Conservation (phyloP, 1,140 invertebrate genomes). For the Formica exsecta region DNA sequence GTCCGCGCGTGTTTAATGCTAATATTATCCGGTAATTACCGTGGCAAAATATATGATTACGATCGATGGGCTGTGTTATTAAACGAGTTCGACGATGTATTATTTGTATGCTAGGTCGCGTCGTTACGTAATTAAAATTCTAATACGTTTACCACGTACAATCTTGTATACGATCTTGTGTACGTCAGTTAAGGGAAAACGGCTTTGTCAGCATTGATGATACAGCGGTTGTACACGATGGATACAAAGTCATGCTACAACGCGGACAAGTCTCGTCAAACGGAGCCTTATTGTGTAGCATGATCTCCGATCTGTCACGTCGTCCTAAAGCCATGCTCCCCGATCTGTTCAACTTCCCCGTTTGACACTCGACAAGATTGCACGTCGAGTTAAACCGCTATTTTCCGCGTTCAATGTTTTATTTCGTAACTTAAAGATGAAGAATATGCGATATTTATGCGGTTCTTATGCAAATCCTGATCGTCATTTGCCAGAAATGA, state of each 20-base stretch:
- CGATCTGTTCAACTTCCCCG: slow-evolving; percentile 18
- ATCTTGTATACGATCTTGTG: slow-evolving; percentile 46
- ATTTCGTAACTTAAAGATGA: neutral
- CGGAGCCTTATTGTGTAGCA: slow-evolving; percentile 4
- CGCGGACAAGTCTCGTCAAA: slow-evolving; percentile 42
- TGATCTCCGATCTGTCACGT: slow-evolving; percentile 25
- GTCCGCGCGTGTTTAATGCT: slow-evolving; percentile 6
- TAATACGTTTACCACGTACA: slow-evolving; percentile 51
- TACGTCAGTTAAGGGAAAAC: slow-evolving; percentile 61
- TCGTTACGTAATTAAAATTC: slow-evolving; percentile 69
- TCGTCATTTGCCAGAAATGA: neutral
- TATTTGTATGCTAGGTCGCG: slow-evolving; percentile 32
- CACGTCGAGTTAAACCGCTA: neutral
- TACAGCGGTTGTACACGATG: slow-evolving; percentile 48
- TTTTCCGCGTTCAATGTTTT: slow-evolving; percentile 7
- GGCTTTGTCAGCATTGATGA: slow-evolving; percentile 57
- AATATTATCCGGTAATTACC: slow-evolving; percentile 13
- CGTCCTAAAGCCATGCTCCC: slow-evolving; percentile 23
- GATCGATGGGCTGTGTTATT: neutral
- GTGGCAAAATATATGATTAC: slow-evolving; percentile 21
- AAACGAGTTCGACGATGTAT: slow-evolving; percentile 24
- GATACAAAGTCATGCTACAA: slow-evolving; percentile 41
- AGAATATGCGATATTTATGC: neutral
- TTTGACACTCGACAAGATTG: slow-evolving; percentile 9
- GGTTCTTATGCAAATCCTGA: neutral